Evolutionary conservation across 2,797 vertebrate genomes (phyloP).

Genomic region (Epinephelus coioides): DNA sequence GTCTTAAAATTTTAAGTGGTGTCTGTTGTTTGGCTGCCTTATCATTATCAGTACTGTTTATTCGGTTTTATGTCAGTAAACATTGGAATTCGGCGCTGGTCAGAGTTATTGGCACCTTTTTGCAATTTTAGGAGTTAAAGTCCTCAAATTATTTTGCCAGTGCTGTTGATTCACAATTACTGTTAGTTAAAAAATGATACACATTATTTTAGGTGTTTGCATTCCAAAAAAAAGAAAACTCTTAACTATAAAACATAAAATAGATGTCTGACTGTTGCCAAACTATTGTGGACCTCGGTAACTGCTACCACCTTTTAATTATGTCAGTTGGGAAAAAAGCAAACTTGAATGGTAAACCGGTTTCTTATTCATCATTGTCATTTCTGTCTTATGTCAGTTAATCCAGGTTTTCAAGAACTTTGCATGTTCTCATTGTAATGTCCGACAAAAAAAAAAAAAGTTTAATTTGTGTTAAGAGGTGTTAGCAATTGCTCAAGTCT

Average conservation of each 20-base stretch:
- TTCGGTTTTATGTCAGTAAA: slow-evolving; percentile 53
- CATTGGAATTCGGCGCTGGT: slow-evolving; percentile 49
- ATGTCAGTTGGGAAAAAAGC: slow-evolving; percentile 20
- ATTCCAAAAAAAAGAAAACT: slow-evolving; percentile 23
- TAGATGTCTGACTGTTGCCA: slow-evolving; percentile 35
- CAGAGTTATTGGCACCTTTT: slow-evolving; percentile 55
- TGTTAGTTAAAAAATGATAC: neutral
- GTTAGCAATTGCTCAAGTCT: slow-evolving; percentile 32
- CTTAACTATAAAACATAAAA: slow-evolving; percentile 6
- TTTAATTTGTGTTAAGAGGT: slow-evolving; percentile 15
- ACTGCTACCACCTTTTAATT: slow-evolving; percentile 24
- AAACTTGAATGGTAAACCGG: slow-evolving; percentile 16
- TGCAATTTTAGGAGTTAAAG: slow-evolving; percentile 40
- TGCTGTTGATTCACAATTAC: slow-evolving; percentile 31
- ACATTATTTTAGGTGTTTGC: slow-evolving; percentile 18
- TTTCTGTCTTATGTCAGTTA: slow-evolving; percentile 11
- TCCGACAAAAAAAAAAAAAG: neutral
- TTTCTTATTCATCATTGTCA: slow-evolving; percentile 7
- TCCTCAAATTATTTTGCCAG: slow-evolving; percentile 13
- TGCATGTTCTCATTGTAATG: slow-evolving; percentile 29
- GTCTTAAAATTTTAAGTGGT: slow-evolving; percentile 66
- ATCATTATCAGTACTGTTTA: slow-evolving; percentile 73
- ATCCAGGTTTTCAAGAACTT: slow-evolving; percentile 27
- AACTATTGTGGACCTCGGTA: slow-evolving; percentile 41
- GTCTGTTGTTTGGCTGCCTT: slow-evolving; percentile 82